Base-by-base conservation (phyloP, 2,797 vertebrate genomes). In the Molossus alvarezi region DNA sequence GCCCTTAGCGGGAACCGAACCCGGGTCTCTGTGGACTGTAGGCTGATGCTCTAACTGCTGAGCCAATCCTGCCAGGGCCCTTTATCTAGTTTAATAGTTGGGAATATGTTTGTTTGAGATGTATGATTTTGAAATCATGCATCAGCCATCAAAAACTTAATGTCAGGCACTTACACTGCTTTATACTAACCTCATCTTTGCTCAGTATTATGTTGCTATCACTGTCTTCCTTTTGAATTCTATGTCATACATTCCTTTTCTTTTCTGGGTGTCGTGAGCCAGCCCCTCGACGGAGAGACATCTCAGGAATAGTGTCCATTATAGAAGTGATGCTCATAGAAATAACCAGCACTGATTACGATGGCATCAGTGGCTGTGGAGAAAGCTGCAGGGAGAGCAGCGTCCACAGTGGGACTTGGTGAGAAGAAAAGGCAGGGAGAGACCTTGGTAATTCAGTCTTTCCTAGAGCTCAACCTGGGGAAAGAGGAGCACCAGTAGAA, bases 331-430 rank as follows among this genome's bases (percentile, higher is more conserved):
- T 23, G 0, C 1, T 0, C 0, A 0, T 37, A 3, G 73, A 96
- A 33, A 6, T 41, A 14, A 5, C 1, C 0, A 48, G 18, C 21
- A 9, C n/a, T 57, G 5, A 88, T 41, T 10, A 51, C 4, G 5
- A 97, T 57, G 81, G 93, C 64, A 1, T 85, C 90, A n/a, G 86
- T 57, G 57, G 88, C 51, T 0, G 41, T 92, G 53, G 14, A 90
- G 76, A 97, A 95, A 51, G 81, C 79, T 9, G 20, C 53, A 92
- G 57, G 6, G 51, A 25, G 0, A 97, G 69, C 69, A 93, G 37
- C 6, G 0, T 75, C 64, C 41, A 88, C 64, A 96, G 69, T 33
- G 95, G 41, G 27, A 75, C 53, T 81, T 95, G 58, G 53, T 37
- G 33, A 85, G 51, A 57, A 57, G 29, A 69, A 45, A 11, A 72